Base-by-base conservation (phyloP, 2,888 invertebrate genomes). In the Bugula neritina region DNA sequence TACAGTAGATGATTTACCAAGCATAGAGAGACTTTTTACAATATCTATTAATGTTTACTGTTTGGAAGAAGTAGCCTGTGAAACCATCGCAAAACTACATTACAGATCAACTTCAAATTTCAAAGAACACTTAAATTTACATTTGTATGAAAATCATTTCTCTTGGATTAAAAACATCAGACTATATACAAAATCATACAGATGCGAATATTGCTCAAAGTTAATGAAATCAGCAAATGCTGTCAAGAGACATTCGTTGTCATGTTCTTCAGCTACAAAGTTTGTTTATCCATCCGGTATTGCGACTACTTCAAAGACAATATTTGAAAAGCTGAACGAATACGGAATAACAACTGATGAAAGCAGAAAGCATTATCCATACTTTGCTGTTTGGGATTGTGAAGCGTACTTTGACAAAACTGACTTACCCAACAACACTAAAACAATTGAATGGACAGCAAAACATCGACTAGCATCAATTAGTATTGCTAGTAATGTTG, bases 131-230 rank as follows among this genome's bases (percentile, higher is more conserved):
- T 31, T 63, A 2, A 63, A 63, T 31, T 31, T 63, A 31, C 63
- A 63, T 34, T 27, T 63, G 31, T 5, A 63, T 10, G 34, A 27
- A 13, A 63, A 63, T 25, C 63, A 63, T 31, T 63, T 63, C 27
- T 63, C 31, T 34, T 63, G 63, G 63, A 63, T 63, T 27, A 63
- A 63, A 31, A 63, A 63, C 63, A 31, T 63, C 10, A 21, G 63
- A 23, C 5, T 63, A n/a, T 63, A 63, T 27, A 63, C 63, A 5
- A 63, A 34, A 27, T 63, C 27, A 13, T 63, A 63, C 63, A 63
- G 31, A 34, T 63, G 63, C 31, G 29, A 31, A 3, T 63, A 23
- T n/a, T 63, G 63, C n/a, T 31, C 63, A 21, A 63, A 63, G 27
- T 27, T 63, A 17, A 23, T 31, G 3, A 27, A 34, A 5, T 31